phyloP scores from a whole-genome alignment of 2,888 invertebrate genomes.

The Ochlodes sylvanus region DNA sequence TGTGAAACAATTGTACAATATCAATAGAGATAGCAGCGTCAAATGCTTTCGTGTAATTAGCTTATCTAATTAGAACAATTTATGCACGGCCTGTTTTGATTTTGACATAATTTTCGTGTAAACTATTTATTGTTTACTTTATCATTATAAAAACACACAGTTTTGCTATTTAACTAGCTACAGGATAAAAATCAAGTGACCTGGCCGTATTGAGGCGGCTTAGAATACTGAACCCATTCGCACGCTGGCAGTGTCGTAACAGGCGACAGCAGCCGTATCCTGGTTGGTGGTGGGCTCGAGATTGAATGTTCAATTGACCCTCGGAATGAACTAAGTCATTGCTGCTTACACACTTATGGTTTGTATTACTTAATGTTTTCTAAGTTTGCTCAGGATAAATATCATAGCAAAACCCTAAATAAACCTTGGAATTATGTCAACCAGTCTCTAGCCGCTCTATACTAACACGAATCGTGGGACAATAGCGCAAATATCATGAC shows the following conservation, averaged over 20 bases:
- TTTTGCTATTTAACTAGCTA: too few species aligned
- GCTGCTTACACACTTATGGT: too few species aligned
- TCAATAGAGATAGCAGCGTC: slow-evolving; percentile 29
- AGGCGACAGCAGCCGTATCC: too few species aligned
- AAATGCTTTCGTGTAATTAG: slow-evolving; percentile 35
- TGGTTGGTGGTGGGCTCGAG: too few species aligned
- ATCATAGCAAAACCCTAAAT: slow-evolving; percentile 19
- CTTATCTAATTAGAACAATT: slow-evolving; percentile 35
- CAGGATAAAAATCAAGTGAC: too few species aligned
- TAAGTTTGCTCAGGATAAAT: background rate
- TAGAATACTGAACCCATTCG: too few species aligned
- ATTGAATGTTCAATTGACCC: too few species aligned
- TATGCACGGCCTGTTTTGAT: slow-evolving; percentile 29
- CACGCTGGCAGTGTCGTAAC: too few species aligned
- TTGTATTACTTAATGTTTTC: too few species aligned
- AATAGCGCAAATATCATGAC: slow-evolving; percentile 31
- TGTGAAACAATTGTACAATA: slow-evolving; percentile 20
- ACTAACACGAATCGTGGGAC: slow-evolving; percentile 22
- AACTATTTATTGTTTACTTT: background rate
- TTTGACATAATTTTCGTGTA: slow-evolving; percentile 22
- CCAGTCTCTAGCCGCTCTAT: slow-evolving; percentile 12
- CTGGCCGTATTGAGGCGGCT: too few species aligned
- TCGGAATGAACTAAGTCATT: too few species aligned
- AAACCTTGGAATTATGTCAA: slow-evolving; percentile 31
- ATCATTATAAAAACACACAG: background rate